Evolutionary conservation across 2,113 vertebrate species (phyloP).

Genomic region (Mus spicilegus): DNA sequence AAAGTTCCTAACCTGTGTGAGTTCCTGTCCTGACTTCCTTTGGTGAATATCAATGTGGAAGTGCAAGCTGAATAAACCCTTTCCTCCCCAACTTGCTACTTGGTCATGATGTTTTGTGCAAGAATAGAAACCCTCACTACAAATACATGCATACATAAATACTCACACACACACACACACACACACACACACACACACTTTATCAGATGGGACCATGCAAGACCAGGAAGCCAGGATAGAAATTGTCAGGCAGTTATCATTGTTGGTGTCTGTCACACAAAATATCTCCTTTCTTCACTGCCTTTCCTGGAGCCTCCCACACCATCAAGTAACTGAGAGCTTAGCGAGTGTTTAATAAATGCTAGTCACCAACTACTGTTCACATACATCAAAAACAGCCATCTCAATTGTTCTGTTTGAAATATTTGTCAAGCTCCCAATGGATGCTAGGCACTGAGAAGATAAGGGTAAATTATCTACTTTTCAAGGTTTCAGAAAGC

Average conservation of each 20-base stretch:
- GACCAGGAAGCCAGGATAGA: not conserved
- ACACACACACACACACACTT: not conserved
- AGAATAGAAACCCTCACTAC: too few species aligned
- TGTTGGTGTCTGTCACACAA: not conserved
- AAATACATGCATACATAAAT: too few species aligned
- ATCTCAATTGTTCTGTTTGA: conserved; percentile 26
- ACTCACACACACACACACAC: too few species aligned
- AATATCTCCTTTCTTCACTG: conserved; percentile 39
- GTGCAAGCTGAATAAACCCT: too few species aligned
- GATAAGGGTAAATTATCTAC: conserved; percentile 21
- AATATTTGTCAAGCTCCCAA: conserved; percentile 38
- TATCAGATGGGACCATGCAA: conserved; percentile 16
- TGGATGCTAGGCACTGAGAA: not conserved
- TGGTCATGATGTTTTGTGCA: too few species aligned
- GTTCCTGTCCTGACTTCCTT: too few species aligned
- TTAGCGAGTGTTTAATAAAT: conserved; percentile 52
- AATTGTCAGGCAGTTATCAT: not conserved
- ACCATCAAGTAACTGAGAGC: conserved; percentile 37
- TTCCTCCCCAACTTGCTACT: too few species aligned
- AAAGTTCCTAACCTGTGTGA: too few species aligned
- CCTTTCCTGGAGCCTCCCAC: not conserved
- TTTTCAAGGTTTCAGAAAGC: conserved; percentile 59
- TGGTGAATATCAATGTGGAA: too few species aligned
- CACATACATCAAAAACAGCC: conserved; percentile 47
- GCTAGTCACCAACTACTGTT: conserved; percentile 50